These are phyloP conservation scores for Seriola rivoliana DNA, from an alignment of 2,113 vertebrate species.

Conservation along the genomic window DNA sequence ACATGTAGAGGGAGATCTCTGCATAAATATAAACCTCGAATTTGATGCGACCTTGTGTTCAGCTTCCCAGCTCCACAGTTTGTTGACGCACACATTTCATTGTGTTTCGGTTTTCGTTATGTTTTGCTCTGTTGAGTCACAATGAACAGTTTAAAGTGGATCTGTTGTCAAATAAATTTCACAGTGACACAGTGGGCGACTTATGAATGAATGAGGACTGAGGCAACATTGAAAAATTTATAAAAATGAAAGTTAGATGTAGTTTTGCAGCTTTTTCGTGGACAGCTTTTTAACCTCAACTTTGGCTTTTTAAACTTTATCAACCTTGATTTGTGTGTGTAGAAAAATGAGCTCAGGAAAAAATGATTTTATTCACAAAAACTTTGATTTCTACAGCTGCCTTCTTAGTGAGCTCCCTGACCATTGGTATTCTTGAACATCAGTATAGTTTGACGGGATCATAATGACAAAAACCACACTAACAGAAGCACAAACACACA, in stretches of 20 bases:
- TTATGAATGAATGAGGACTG: too few species aligned
- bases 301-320: background rate
- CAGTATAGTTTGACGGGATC: background rate
- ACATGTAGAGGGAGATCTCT: background rate
- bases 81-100: background rate
- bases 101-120: background rate
- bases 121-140: background rate
- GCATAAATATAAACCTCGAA: background rate
- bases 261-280: background rate
- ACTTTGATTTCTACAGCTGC: background rate
- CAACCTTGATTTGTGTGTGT: background rate
- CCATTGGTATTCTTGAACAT: background rate
- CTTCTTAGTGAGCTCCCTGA: background rate
- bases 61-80: background rate
- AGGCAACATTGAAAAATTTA: too few species aligned
- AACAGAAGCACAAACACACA: background rate
- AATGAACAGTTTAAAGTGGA: background rate
- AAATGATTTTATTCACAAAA: too few species aligned
- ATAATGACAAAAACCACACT: background rate
- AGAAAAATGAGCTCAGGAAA: too few species aligned
- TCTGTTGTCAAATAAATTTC: too few species aligned
- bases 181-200: background rate
- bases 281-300: background rate
- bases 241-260: too few species aligned
- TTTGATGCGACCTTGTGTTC: background rate